These are phyloP conservation scores for Tinea pellionella DNA, from an alignment of 2,888 invertebrate species.

Conservation along the genomic window DNA sequence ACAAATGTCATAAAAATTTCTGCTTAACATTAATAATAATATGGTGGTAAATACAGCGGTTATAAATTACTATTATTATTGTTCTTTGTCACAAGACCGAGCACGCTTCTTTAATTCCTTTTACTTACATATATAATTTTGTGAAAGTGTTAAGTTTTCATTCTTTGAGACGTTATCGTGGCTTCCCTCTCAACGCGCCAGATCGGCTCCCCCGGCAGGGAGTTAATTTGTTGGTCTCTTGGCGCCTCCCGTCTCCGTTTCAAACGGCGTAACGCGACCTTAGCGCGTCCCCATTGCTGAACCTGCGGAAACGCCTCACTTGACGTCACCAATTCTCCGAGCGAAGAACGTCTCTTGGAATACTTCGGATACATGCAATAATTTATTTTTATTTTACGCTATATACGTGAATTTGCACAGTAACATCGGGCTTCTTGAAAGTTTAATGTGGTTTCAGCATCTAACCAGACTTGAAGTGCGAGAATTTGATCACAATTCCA, in stretches of 20 bases:
- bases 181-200: slow-evolving; percentile 44
- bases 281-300: slow-evolving; percentile 46
- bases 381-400: neutral
- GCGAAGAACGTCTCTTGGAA: neutral
- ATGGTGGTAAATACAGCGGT: no score
- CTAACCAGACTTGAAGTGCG: slow-evolving; percentile 34
- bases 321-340: slow-evolving; percentile 2
- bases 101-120: slow-evolving; percentile 38
- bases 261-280: slow-evolving; percentile 59
- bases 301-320: neutral
- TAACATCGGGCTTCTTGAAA: slow-evolving; percentile 37
- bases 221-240: slow-evolving; percentile 70
- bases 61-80: neutral
- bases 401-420: neutral
- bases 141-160: slow-evolving; percentile 63
- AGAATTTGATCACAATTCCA: slow-evolving; percentile 55
- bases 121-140: slow-evolving; percentile 50
- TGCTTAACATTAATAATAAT: no score
- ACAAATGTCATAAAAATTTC: no score
- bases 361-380: neutral
- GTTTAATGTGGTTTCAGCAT: slow-evolving; percentile 47
- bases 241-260: slow-evolving; percentile 68
- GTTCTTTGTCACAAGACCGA: neutral
- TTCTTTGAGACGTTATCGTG: slow-evolving; percentile 57
- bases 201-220: slow-evolving; percentile 52